A percentile compares a stretch with the other conserved stretches of the same genome.
phyloP scores from a whole-genome alignment of 2,113 vertebrate genomes.

The Sinocyclocheilus anshuiensis region DNA sequence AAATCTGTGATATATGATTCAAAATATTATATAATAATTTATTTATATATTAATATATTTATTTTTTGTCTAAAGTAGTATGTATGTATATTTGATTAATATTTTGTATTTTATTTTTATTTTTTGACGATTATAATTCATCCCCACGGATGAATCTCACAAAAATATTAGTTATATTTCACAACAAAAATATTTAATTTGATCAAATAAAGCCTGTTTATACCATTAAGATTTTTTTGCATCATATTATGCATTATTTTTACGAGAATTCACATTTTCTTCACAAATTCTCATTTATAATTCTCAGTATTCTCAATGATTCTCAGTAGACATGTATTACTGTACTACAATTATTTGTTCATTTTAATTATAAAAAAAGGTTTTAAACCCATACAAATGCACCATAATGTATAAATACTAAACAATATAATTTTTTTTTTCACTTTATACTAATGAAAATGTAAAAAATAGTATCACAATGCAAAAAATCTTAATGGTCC shows the following conservation, averaged over 20 bases:
- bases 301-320: neutral
- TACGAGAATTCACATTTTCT: neutral
- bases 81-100: conserved; percentile 52
- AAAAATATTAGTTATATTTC: neutral
- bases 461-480: neutral
- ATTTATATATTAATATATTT: conserved; percentile 63
- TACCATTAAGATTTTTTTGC: neutral
- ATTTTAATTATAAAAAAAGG: neutral
- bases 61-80: conserved; percentile 64
- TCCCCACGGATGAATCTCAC: neutral
- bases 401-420: neutral
- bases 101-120: neutral
- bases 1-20: neutral
- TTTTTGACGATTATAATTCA: neutral
- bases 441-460: neutral
- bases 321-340: neutral
- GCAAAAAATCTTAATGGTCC: neutral
- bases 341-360: neutral
- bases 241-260: neutral
- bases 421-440: too few species aligned
- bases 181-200: neutral
- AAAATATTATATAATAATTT: conserved; percentile 20
- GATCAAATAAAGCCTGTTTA: neutral
- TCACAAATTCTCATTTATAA: neutral
- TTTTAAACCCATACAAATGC: neutral